phyloP scores from a whole-genome alignment of 2,888 invertebrate genomes.

The Congeria kusceri region DNA sequence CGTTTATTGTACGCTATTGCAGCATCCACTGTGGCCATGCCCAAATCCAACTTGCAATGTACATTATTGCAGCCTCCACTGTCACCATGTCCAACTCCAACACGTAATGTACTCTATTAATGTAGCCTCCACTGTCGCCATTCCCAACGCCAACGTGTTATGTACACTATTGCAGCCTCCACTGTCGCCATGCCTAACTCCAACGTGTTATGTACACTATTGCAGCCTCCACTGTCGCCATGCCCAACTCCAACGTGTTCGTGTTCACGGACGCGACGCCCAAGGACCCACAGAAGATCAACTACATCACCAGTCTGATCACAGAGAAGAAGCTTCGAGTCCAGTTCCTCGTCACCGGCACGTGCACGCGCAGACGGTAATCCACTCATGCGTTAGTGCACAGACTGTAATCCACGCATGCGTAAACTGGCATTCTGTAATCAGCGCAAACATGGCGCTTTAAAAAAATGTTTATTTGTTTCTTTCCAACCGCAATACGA shows the following conservation, averaged over 20 bases:
- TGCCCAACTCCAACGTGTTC: conserved; percentile 62
- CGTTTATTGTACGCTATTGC: no score
- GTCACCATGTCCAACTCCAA: no score
- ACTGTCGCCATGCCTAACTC: conserved; percentile 63
- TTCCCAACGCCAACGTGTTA: conserved; percentile 45
- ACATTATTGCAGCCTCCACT: no score
- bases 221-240: conserved; percentile 64
- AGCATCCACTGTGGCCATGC: no score
- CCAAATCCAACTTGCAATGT: no score
- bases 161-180: conserved; percentile 52
- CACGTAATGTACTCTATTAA: no score
- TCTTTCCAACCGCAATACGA: no score
- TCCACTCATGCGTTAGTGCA: no score
- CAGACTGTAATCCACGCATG: no score
- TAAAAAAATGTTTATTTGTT: no score
- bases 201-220: conserved; percentile 44
- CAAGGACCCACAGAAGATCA: conserved; percentile 62
- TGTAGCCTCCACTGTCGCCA: conserved; percentile 13
- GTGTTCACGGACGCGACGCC: conserved; percentile 71
- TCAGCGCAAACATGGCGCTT: no score
- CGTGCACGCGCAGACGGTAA: conserved; percentile 45
- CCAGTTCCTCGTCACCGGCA: conserved; percentile 63
- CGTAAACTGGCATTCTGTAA: no score
- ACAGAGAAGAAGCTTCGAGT: conserved; percentile 65
- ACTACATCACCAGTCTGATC: conserved; percentile 63